A percentile compares a stretch with the other conserved stretches of the same genome.
Conservation (phyloP, 2,113 vertebrate species). For the Leucopsar rothschildi region DNA sequence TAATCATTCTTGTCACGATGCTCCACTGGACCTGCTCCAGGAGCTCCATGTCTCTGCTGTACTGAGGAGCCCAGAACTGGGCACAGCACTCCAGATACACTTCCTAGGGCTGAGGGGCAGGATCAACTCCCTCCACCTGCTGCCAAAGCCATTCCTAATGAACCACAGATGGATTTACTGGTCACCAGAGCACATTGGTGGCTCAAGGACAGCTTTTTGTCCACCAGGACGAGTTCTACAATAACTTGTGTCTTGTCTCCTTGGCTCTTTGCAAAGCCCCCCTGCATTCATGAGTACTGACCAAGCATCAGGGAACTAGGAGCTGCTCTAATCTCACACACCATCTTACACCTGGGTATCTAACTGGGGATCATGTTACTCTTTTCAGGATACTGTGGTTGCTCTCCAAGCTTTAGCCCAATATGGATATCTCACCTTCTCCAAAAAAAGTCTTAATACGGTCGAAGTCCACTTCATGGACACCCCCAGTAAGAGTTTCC, state of each 20-base stretch:
- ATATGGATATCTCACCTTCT: constrained; percentile 63
- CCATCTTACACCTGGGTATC: neutral
- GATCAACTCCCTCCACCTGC: neutral
- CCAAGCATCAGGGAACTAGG: neutral
- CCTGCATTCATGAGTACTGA: neutral
- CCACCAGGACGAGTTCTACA: neutral
- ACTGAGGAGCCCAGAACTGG: neutral
- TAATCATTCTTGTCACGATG: neutral
- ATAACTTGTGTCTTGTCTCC: neutral
- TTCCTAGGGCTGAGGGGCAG: neutral
- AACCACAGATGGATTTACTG: neutral
- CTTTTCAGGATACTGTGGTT: constrained; percentile 68
- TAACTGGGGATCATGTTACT: neutral
- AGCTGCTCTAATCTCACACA: neutral
- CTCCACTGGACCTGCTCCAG: neutral
- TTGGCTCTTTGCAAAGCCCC: neutral
- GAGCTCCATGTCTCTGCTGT: neutral
- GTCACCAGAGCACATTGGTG: neutral
- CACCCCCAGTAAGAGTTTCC: neutral
- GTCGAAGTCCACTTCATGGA: constrained; percentile 21
- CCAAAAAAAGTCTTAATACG: neutral
- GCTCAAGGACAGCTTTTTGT: neutral
- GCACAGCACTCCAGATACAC: neutral
- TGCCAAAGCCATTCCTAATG: neutral
- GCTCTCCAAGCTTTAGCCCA: constrained; percentile 69